Evolutionary conservation across 1,140 invertebrate species (phyloP).

Genomic region (Akabosia matsudoensis): DNA sequence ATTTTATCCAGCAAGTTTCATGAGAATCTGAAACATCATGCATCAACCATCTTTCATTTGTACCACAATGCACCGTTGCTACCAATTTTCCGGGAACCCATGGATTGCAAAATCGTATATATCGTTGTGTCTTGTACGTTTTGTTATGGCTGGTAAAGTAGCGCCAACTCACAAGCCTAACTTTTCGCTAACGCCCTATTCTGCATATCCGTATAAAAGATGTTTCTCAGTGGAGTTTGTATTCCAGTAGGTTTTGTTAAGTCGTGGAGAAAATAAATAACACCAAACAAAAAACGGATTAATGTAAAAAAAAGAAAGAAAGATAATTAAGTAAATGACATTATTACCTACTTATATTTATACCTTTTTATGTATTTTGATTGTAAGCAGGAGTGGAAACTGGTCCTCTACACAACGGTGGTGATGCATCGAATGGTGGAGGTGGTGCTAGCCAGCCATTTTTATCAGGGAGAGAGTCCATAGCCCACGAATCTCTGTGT

Average conservation of each 20-base stretch:
- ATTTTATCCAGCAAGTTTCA: neutral
- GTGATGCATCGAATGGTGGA: conserved; percentile 48
- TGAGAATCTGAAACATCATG: neutral
- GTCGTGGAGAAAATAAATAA: too few relatives aligned
- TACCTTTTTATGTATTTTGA: neutral
- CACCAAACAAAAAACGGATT: neutral
- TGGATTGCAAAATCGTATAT: too few relatives aligned
- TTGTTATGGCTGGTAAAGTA: too few relatives aligned
- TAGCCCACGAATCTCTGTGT: conserved; percentile 53
- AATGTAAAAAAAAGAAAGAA: neutral
- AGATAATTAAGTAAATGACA: neutral
- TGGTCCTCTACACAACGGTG: neutral
- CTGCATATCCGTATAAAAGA: too few relatives aligned
- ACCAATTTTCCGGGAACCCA: too few relatives aligned
- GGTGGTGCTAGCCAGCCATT: conserved; percentile 51
- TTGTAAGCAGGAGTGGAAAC: neutral
- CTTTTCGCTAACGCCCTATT: too few relatives aligned
- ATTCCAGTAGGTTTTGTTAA: too few relatives aligned
- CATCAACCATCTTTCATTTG: neutral
- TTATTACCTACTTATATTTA: neutral
- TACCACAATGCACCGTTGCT: too few relatives aligned
- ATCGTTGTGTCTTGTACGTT: too few relatives aligned
- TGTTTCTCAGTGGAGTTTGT: too few relatives aligned
- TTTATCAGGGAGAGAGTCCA: conserved; percentile 53
- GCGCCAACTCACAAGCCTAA: too few relatives aligned